Percentiles rank a stretch among this genome's conserved stretches.
These are phyloP conservation scores for human DNA, from an alignment of 2,113 vertebrate genomes.

Conservation along the genomic window GRCh38 chr6:37669501-37670000, in stretches of 20 bases:
- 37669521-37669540: accelerated
- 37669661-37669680: neutral
- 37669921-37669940: neutral
- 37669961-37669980: neutral
- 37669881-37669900: neutral
- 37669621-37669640: neutral
- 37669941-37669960: neutral
- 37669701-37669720: neutral
- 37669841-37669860: neutral
- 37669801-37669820: accelerated
- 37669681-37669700: neutral
- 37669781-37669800: neutral
- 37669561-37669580: neutral
- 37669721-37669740: neutral
- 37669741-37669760: neutral
- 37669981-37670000: neutral
- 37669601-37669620: neutral
- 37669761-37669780: neutral
- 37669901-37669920: neutral
- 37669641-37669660: neutral
- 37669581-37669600: neutral
- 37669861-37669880: neutral
- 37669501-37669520: neutral
- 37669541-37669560: neutral
- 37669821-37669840: neutral